Percentiles rank a stretch among this genome's conserved stretches.
Conservation (phyloP, 1,140 invertebrate genomes). For the Drosophila punjabiensis region DNA sequence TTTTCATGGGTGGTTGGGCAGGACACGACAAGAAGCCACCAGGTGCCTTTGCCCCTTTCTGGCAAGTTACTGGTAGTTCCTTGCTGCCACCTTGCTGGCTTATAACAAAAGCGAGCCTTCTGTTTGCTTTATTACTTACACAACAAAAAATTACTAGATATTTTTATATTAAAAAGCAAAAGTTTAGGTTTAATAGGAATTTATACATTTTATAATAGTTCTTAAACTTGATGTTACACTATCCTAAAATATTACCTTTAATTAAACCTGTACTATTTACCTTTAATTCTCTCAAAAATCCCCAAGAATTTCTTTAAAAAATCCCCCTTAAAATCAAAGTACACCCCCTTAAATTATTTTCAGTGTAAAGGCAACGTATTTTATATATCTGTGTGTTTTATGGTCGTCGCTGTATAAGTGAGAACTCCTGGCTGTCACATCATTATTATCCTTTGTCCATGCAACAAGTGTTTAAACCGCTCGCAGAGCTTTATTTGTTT, state of each 20-base stretch:
- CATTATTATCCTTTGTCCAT: conserved; percentile 79
- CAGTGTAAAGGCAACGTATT: not conserved
- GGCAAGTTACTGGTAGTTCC: conserved; percentile 9
- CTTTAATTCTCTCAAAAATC: not conserved
- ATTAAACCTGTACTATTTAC: not conserved
- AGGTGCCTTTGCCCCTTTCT: conserved; percentile 36
- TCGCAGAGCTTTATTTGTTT: conserved; percentile 73
- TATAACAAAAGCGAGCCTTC: conserved; percentile 52
- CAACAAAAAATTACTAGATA: not conserved
- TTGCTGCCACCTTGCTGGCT: conserved; percentile 42
- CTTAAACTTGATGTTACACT: too few species aligned
- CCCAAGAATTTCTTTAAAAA: not conserved
- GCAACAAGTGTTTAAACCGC: conserved; percentile 79
- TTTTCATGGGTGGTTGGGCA: conserved; percentile 22
- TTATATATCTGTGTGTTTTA: conserved; percentile 8
- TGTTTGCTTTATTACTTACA: conserved; percentile 77
- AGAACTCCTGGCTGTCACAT: conserved; percentile 55
- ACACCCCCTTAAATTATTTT: not conserved
- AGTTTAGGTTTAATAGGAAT: not conserved
- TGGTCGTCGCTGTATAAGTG: conserved; percentile 16
- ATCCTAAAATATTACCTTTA: not conserved
- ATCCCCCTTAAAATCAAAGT: not conserved
- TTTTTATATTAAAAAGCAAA: not conserved
- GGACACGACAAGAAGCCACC: conserved; percentile 21
- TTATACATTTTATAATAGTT: not conserved